Conservation (phyloP, 2,888 invertebrate species). For the Limnephilus rhombicus region DNA sequence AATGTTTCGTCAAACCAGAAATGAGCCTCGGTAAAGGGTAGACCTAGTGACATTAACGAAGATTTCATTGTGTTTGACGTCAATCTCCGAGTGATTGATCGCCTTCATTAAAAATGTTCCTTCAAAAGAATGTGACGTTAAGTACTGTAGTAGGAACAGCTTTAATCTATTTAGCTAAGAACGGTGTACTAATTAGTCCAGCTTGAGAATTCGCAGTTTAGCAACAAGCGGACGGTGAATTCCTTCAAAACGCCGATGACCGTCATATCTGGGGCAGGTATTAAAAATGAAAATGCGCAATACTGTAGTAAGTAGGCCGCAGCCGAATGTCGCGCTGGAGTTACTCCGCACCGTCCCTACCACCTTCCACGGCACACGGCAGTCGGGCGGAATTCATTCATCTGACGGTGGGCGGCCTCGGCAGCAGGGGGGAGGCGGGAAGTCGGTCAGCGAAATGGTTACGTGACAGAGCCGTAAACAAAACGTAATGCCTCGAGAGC, state of each 20-base stretch:
- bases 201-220: neutral
- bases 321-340: constrained; percentile 46
- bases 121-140: neutral
- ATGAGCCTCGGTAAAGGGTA: too few relatives aligned
- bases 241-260: constrained; percentile 35
- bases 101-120: neutral
- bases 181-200: neutral
- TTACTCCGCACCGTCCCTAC: constrained; percentile 20
- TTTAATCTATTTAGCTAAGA: neutral
- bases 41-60: too few relatives aligned
- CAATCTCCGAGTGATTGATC: neutral
- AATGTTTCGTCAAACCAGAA: neutral
- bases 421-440: constrained; percentile 48
- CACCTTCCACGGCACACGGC: constrained; percentile 7
- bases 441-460: constrained; percentile 66
- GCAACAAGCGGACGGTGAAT: constrained; percentile 20
- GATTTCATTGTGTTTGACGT: neutral
- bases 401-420: constrained; percentile 55
- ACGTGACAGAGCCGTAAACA: constrained; percentile 63
- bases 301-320: constrained; percentile 51
- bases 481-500: constrained; percentile 64
- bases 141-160: neutral
- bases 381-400: constrained; percentile 54
- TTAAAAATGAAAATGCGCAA: constrained; percentile 53
- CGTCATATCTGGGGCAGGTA: constrained; percentile 53